phyloP scores from a whole-genome alignment of 2,797 vertebrate species.

The Spinus olivaceus region DNA sequence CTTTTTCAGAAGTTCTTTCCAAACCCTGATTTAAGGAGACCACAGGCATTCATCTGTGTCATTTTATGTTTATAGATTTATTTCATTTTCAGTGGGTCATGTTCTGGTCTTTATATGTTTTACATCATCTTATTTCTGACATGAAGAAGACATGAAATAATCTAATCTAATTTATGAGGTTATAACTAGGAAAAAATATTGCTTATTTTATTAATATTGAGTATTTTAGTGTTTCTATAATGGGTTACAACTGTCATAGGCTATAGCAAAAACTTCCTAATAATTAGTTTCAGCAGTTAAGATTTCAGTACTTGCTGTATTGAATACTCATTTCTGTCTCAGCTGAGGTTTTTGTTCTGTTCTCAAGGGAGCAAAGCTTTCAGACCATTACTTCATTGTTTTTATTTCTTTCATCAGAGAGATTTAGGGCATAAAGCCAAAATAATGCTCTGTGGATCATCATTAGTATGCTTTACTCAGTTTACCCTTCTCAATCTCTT shows the following conservation, averaged over 20 bases:
- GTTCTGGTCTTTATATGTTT: neutral
- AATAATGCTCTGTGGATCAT: neutral
- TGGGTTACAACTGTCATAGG: neutral
- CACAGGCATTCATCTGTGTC: neutral
- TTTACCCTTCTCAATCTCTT: neutral
- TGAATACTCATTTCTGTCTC: neutral
- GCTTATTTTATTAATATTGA: neutral
- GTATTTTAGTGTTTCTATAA: neutral
- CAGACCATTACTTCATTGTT: neutral
- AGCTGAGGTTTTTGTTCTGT: neutral
- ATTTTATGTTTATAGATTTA: neutral
- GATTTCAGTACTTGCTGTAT: neutral
- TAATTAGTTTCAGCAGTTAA: constrained; percentile 3
- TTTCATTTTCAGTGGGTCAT: neutral
- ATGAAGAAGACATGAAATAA: neutral
- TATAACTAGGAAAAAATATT: neutral
- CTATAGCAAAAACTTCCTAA: neutral
- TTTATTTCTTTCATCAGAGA: neutral
- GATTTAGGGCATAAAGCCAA: neutral
- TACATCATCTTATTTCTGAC: neutral
- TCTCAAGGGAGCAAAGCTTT: neutral
- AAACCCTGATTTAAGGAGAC: neutral
- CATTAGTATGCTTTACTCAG: neutral
- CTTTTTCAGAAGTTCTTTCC: neutral
- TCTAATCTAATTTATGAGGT: neutral